phyloP scores from a whole-genome alignment of 2,797 vertebrate species.

The Molossus alvarezi region DNA sequence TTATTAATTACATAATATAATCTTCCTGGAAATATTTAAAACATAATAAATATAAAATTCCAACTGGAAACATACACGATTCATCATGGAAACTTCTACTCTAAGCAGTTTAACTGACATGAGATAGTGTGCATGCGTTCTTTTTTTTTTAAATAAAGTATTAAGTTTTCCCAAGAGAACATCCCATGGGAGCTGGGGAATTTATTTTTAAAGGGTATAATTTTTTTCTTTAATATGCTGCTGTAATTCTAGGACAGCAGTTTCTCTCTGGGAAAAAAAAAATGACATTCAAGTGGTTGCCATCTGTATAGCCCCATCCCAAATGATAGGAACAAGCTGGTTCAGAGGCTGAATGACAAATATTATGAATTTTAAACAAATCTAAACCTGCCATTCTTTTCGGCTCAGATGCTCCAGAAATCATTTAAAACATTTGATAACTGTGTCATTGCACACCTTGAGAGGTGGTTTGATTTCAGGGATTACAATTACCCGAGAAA shows the following conservation, averaged over 20 bases:
- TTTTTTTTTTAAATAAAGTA: conserved; percentile 59
- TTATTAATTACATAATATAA: conserved; percentile 60
- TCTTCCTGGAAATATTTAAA: conserved; percentile 58
- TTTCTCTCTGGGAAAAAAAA: conserved; percentile 46
- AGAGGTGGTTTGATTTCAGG: conserved; percentile 76
- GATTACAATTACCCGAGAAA: conserved; percentile 79
- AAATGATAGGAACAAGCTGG: conserved; percentile 77
- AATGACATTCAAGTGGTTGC: conserved; percentile 74
- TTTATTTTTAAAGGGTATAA: conserved; percentile 69
- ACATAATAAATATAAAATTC: conserved; percentile 56
- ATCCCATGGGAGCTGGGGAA: conserved; percentile 18
- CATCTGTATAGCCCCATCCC: conserved; percentile 77
- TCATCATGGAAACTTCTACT: conserved; percentile 54
- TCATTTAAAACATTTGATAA: conserved; percentile 78
- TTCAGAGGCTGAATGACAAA: conserved; percentile 79
- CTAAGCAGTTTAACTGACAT: conserved; percentile 50
- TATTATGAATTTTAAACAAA: conserved; percentile 84
- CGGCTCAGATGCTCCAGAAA: conserved; percentile 70
- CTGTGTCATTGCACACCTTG: conserved; percentile 61
- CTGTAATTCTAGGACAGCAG: conserved; percentile 69
- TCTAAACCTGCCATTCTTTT: conserved; percentile 79
- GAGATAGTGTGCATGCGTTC: background rate
- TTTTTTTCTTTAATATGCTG: conserved; percentile 72
- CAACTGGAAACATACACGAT: background rate
- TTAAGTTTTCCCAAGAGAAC: conserved; percentile 67